Conservation (phyloP, 2,888 invertebrate species). For the Eubasilissa splendida region DNA sequence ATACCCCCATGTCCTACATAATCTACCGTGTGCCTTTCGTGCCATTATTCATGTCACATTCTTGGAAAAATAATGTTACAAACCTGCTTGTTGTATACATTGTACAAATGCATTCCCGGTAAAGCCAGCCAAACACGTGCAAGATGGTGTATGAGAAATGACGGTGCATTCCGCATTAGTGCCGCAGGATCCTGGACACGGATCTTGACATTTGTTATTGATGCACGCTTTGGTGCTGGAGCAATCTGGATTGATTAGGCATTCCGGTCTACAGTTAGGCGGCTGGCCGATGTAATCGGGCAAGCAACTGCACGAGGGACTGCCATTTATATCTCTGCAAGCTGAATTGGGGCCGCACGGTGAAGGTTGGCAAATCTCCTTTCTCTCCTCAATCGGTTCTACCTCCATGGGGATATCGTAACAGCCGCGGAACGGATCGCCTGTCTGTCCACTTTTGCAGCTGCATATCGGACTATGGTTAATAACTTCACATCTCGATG, state of each 20-base stretch:
- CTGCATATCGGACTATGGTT: slow-evolving; percentile 91
- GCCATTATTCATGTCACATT: background rate
- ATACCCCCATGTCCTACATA: no score
- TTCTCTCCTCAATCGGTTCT: slow-evolving; percentile 63
- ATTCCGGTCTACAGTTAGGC: slow-evolving; percentile 88
- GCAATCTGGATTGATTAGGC: slow-evolving; percentile 87
- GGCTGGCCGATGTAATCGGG: slow-evolving; percentile 84
- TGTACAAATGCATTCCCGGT: slow-evolving; percentile 89
- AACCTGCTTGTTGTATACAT: slow-evolving; percentile 77
- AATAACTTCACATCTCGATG: slow-evolving; percentile 85
- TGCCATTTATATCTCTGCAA: slow-evolving; percentile 78
- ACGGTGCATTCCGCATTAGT: slow-evolving; percentile 85
- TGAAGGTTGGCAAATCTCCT: slow-evolving; percentile 81
- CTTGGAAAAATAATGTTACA: slow-evolving; percentile 47
- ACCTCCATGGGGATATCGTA: slow-evolving; percentile 71
- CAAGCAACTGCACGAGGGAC: slow-evolving; percentile 84
- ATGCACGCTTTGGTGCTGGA: slow-evolving; percentile 84
- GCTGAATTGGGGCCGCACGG: slow-evolving; percentile 88
- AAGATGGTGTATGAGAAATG: slow-evolving; percentile 86
- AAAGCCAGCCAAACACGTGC: slow-evolving; percentile 82
- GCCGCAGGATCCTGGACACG: slow-evolving; percentile 88
- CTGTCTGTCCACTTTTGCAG: slow-evolving; percentile 82
- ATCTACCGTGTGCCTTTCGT: no score
- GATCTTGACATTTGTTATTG: slow-evolving; percentile 86
- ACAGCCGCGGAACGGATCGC: slow-evolving; percentile 86